These are phyloP conservation scores for Chondrilla cf. caribensis DNA, from an alignment of 37 sponge, comb jelly and placozoan genomes.

Conservation along the genomic window DNA sequence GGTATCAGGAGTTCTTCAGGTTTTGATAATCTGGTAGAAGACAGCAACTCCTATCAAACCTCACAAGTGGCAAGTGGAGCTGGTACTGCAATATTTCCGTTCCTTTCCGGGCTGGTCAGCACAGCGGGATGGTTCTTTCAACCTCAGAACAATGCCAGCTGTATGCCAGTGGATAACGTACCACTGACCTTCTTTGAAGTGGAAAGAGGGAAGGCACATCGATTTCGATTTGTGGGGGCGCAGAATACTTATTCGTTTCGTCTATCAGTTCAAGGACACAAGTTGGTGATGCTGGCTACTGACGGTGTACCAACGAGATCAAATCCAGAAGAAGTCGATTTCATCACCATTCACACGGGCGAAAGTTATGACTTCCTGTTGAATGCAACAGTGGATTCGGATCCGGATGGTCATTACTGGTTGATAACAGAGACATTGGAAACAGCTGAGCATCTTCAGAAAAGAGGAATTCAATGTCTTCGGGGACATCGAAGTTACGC, in stretches of 20 bases:
- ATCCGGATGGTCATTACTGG: neutral
- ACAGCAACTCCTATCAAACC: neutral
- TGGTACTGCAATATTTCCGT: slow-evolving; percentile 41
- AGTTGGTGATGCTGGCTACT: slow-evolving; percentile 17
- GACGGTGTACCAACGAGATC: neutral
- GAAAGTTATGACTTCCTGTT: slow-evolving; percentile 16
- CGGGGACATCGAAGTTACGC: neutral
- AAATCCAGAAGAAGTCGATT: slow-evolving; percentile 31
- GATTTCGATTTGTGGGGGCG: slow-evolving; percentile 73
- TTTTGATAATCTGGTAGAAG: neutral
- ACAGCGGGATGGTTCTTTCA: slow-evolving; percentile 41
- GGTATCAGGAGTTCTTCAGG: neutral
- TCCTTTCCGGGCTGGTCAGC: slow-evolving; percentile 54
- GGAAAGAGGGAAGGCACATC: slow-evolving; percentile 38
- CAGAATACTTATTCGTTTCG: slow-evolving; percentile 42
- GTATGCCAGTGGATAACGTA: slow-evolving; percentile 23
- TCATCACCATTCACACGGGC: slow-evolving; percentile 3
- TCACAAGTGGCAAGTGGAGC: neutral
- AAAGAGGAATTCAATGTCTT: neutral
- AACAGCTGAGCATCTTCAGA: neutral
- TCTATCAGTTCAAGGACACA: slow-evolving; percentile 32
- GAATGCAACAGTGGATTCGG: neutral
- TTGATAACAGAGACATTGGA: slow-evolving; percentile 16
- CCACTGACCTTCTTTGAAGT: slow-evolving; percentile 44
- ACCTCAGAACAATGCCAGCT: neutral